Conservation (phyloP, 2,797 vertebrate species). For the Gallinago solitaria region DNA sequence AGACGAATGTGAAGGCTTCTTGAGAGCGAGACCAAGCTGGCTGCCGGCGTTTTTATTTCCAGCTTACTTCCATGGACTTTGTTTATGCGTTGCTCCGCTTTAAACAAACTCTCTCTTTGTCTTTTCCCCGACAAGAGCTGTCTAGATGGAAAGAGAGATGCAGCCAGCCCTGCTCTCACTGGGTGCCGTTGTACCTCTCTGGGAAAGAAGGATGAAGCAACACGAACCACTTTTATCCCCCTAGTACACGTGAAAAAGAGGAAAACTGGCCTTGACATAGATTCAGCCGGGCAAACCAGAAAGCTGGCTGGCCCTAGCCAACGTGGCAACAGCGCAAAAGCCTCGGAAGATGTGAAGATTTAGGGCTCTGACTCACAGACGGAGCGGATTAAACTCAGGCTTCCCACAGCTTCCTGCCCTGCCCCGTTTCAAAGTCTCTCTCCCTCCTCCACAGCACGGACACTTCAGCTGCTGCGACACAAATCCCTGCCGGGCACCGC, state of each 20-base stretch:
- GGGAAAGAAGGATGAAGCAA: not conserved
- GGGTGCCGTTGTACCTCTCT: not conserved
- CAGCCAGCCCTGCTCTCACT: not conserved
- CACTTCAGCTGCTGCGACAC: not conserved
- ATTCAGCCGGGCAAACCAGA: not conserved
- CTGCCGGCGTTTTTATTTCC: not conserved
- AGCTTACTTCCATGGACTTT: not conserved
- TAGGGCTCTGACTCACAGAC: constrained; percentile 50
- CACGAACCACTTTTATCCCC: not conserved
- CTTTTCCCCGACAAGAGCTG: not conserved
- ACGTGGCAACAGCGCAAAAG: not conserved
- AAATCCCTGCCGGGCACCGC: not conserved
- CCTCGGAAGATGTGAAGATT: constrained; percentile 29
- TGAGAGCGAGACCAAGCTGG: fast-evolving
- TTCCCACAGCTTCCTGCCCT: constrained; percentile 69
- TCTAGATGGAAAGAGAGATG: not conserved
- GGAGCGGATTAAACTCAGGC: constrained; percentile 58
- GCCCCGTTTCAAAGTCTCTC: not conserved
- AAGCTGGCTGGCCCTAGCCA: not conserved
- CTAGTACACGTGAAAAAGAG: not conserved
- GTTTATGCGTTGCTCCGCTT: not conserved
- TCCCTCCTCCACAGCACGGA: not conserved
- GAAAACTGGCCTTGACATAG: not conserved
- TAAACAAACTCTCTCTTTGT: not conserved
- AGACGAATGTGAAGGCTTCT: not conserved